These are phyloP conservation scores for Otis tarda DNA, from an alignment of 2,113 vertebrate genomes.

Conservation along the genomic window DNA sequence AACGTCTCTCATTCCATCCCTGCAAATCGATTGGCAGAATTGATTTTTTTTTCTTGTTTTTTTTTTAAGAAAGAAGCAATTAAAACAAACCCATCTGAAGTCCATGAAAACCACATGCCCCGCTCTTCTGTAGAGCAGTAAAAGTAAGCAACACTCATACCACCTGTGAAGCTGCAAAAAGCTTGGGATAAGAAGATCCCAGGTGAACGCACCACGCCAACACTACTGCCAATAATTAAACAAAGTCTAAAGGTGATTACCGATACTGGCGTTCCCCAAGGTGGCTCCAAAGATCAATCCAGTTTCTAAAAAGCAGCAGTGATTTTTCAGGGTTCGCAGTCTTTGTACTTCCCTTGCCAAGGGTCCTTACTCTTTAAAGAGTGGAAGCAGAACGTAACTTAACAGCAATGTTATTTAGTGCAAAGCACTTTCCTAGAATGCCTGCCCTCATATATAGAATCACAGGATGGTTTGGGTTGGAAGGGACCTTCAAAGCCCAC, in stretches of 20 bases:
- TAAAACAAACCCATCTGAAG: background rate
- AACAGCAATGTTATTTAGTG: background rate
- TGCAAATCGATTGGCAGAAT: background rate
- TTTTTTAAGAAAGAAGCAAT: background rate
- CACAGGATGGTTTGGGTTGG: too few relatives aligned
- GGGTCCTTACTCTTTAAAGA: too few relatives aligned
- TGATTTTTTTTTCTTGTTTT: background rate
- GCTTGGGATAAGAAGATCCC: background rate
- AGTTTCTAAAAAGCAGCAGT: background rate
- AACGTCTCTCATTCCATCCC: background rate
- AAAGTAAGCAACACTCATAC: background rate
- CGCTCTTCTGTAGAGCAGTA: background rate
- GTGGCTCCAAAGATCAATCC: background rate
- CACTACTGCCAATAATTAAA: background rate
- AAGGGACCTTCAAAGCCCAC: too few relatives aligned
- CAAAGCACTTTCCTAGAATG: background rate
- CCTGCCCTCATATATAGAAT: background rate
- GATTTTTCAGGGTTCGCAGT: background rate
- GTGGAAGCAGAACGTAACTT: background rate
- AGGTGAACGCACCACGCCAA: rapidly evolving
- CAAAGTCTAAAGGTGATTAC: background rate
- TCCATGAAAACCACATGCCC: background rate
- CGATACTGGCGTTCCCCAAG: background rate
- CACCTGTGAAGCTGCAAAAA: rapidly evolving
- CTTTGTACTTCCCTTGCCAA: background rate